Evolutionary conservation across 2,113 vertebrate genomes (phyloP).

Genomic region (Rhinoderma darwinii): DNA sequence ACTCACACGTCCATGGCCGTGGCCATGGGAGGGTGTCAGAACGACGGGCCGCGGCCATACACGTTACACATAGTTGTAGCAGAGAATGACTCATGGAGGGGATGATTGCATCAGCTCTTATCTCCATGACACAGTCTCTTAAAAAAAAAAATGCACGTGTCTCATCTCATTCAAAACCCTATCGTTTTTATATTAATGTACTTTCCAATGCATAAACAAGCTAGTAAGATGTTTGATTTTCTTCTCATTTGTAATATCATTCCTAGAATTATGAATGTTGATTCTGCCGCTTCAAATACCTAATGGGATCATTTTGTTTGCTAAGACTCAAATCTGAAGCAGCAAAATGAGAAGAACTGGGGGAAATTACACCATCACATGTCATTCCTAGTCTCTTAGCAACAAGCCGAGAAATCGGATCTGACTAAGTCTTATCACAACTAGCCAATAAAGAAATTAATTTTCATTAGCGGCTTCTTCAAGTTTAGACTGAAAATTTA

Average conservation of each 20-base stretch:
- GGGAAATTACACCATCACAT: constrained; percentile 66
- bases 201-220: background rate
- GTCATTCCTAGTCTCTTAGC: constrained; percentile 75
- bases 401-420: constrained; percentile 71
- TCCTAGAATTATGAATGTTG: constrained; percentile 27
- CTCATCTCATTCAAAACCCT: background rate
- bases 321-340: constrained; percentile 30
- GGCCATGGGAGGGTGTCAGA: too few relatives aligned
- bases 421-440: constrained; percentile 66
- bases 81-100: background rate
- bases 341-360: constrained; percentile 59
- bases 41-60: too few relatives aligned
- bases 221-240: constrained; percentile 33
- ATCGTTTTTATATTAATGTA: background rate
- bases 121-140: background rate
- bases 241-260: constrained; percentile 24
- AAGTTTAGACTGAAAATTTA: constrained; percentile 39
- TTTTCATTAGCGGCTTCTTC: constrained; percentile 69
- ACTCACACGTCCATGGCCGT: too few relatives aligned
- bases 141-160: background rate
- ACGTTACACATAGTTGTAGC: background rate
- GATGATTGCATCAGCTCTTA: background rate
- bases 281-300: constrained; percentile 35
- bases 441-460: constrained; percentile 73
- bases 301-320: constrained; percentile 52